A percentile compares a stretch with the other conserved stretches of the same genome.
Conservation (phyloP, 2,797 vertebrate genomes). For the Odontamblyopus rebecca region DNA sequence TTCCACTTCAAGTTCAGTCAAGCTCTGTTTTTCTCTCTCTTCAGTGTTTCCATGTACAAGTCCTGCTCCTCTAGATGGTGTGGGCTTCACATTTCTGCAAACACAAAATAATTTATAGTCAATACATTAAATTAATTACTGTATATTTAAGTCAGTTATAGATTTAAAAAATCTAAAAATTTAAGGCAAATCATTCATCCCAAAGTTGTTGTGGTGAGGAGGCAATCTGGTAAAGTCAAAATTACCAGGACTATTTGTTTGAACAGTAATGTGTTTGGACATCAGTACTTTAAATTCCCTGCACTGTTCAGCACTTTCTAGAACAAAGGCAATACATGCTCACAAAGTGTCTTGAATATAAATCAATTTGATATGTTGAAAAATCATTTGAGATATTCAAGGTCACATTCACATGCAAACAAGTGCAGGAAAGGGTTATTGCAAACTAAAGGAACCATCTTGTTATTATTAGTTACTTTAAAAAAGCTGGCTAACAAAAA, state of each 20-base stretch:
- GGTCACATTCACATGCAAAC: conserved; percentile 55
- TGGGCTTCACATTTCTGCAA: conserved; percentile 61
- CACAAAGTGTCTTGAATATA: conserved; percentile 40
- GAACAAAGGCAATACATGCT: conserved; percentile 27
- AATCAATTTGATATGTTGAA: conserved; percentile 32
- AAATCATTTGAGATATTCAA: conserved; percentile 25
- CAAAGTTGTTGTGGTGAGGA: not conserved
- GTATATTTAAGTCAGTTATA: not conserved
- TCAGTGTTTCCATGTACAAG: conserved; percentile 60
- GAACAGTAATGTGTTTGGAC: not conserved
- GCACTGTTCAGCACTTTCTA: conserved; percentile 28
- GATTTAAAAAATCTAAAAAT: not conserved
- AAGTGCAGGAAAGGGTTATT: conserved; percentile 38
- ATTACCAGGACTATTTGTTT: conserved; percentile 6
- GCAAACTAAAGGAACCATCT: conserved; percentile 18
- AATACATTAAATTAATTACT: conserved; percentile 20
- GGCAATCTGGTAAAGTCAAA: conserved; percentile 7
- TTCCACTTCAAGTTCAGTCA: conserved; percentile 65
- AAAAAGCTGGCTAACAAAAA: conserved; percentile 48
- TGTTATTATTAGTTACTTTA: not conserved
- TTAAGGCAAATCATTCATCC: not conserved
- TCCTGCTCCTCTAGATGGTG: conserved; percentile 56
- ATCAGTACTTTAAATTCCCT: conserved; percentile 24
- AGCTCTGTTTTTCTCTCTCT: conserved; percentile 48
- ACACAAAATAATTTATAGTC: conserved; percentile 48